Conservation (phyloP, 1,140 invertebrate genomes). For the Polyergus mexicanus region DNA sequence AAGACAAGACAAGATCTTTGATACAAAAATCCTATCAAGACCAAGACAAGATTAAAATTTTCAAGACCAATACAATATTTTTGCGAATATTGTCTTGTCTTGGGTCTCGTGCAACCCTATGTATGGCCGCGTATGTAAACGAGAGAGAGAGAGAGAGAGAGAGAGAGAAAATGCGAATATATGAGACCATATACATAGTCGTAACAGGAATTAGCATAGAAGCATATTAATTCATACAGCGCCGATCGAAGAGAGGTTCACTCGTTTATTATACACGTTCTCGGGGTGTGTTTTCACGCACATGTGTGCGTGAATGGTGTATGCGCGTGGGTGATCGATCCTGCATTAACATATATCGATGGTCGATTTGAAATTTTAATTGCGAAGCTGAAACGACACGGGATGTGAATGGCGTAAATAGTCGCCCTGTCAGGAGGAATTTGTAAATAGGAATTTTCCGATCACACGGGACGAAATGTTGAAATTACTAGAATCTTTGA, state of each 20-base stretch:
- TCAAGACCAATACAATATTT: too few species aligned
- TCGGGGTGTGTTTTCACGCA: background rate
- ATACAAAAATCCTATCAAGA: too few species aligned
- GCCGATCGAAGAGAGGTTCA: background rate
- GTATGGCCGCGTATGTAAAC: constrained; percentile 35
- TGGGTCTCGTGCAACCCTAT: too few species aligned
- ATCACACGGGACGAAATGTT: background rate
- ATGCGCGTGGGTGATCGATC: constrained; percentile 38
- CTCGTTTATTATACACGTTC: constrained; percentile 51
- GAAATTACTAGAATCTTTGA: background rate
- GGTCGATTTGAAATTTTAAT: constrained; percentile 65
- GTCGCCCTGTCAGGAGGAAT: background rate
- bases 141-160: background rate
- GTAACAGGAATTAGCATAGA: constrained; percentile 58
- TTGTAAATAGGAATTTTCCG: constrained; percentile 28
- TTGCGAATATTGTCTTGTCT: too few species aligned
- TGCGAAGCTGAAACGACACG: background rate
- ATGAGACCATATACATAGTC: constrained; percentile 33
- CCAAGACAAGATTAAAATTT: too few species aligned
- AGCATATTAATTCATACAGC: constrained; percentile 64
- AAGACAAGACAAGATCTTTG: too few species aligned
- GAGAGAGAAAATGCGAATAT: background rate
- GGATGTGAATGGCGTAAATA: background rate
- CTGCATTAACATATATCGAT: constrained; percentile 56
- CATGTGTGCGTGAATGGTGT: constrained; percentile 1